Conservation (phyloP, 2,888 invertebrate species). For the Dexiosoma caninum region DNA sequence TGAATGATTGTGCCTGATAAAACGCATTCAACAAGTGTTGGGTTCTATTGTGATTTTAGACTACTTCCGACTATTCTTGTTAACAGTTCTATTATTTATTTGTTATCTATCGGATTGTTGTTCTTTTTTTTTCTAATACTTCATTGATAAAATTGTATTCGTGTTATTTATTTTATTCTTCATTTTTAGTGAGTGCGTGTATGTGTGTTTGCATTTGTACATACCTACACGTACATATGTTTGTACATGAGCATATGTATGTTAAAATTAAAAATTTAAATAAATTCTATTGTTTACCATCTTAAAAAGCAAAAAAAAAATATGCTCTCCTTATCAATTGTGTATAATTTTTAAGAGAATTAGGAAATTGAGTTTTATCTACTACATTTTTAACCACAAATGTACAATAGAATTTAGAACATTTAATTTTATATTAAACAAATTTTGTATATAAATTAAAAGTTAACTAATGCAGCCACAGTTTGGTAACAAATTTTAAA, state of each 20-base stretch:
- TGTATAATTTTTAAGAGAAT: not conserved
- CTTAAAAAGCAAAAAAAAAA: slow-evolving; percentile 6
- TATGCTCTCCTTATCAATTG: slow-evolving; percentile 46
- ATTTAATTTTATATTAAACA: slow-evolving; percentile 4
- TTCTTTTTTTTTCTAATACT: not conserved
- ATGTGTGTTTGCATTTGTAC: not conserved
- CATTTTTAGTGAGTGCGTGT: not conserved
- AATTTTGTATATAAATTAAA: slow-evolving; percentile 43
- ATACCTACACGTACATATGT: not conserved
- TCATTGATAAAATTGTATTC: not conserved
- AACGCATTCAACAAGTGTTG: slow-evolving; percentile 58
- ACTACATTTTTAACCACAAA: not conserved
- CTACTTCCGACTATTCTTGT: slow-evolving; percentile 55
- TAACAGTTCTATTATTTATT: slow-evolving; percentile 34
- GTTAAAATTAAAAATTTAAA: slow-evolving; percentile 39
- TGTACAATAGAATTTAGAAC: slow-evolving; percentile 19
- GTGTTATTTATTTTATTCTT: not conserved
- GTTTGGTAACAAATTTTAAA: slow-evolving; percentile 44
- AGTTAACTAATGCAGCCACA: not conserved
- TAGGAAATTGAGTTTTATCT: slow-evolving; percentile 16
- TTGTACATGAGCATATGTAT: not conserved
- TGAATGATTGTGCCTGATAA: not conserved
- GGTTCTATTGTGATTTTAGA: slow-evolving; percentile 47
- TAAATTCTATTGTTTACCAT: slow-evolving; percentile 38
- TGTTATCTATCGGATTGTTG: not conserved